Base-by-base conservation (phyloP, 2,888 invertebrate species). In the Helicoverpa assulta region DNA sequence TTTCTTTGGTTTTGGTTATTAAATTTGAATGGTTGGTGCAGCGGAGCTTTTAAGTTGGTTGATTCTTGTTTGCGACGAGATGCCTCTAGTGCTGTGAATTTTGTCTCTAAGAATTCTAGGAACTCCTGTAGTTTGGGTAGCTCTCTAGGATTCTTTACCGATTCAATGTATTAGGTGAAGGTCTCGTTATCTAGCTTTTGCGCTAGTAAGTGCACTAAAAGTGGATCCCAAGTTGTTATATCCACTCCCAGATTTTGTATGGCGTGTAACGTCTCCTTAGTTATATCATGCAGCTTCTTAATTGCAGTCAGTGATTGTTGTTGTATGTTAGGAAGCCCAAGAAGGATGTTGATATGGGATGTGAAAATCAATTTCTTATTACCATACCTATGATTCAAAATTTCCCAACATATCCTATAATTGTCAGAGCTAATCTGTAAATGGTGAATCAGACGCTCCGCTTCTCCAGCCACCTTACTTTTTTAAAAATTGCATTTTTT, bases 211-310 rank as follows among this genome's bases (percentile, higher is more conserved):
- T 47, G 54, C 10, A 53, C 47, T 6, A 53, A 12, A n/a, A 57
- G 21, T 16, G 59, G 53, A 8, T 66, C 66, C 40, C 53, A 58
- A 16, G 66, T 53, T 1, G 54, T 18, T 47, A 19, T 40, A 58
- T 64, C 64, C 33, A 56, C 50, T 33, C 58, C 53, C 1, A 61
- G 59, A 8, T 61, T 61, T 37, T 67, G 29, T 10, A 67, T 67
- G 1, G 67, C 60, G 18, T 67, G 19, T 1, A 67, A 16, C 47
- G 47, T 37, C n/a, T 67, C 67, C 7, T 60, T 67, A 4, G 56
- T 55, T 5, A 55, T 21, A 21, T 67, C 67, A 33, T 60, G 60
- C 55, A 67, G 14, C 14, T 55, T 67, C n/a, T 67, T 67, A 4
- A 67, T 60, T 5, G 14, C 19, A 3, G 50, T n/a, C 0, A 37